Evolutionary conservation across 2,113 vertebrate genomes (phyloP), one percentile per base, ranked within the genome.

Genomic region (Pogona vitticeps): DNA sequence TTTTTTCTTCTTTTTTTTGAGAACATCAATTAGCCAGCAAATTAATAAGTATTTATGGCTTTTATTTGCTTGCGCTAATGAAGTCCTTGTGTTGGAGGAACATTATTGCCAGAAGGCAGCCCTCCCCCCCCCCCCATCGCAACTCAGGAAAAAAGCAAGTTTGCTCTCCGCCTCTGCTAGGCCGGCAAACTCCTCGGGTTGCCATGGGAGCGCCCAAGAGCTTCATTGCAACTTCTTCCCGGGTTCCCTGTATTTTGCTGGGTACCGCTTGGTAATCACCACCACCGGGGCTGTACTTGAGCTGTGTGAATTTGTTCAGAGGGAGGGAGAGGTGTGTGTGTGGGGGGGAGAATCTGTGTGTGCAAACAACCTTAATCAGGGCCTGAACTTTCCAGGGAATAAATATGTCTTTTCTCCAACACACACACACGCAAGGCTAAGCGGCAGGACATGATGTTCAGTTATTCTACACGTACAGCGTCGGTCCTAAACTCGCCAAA

Each of bases 41-140:
- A 86, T 91, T 92, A 86, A 88, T 14, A 28, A 85, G 33, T 80
- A 77, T 90, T 92, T 87, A 86, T 71, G 58, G 79, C 36, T 90
- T 26, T 18, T 72, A 3, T 92, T 90, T 87, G 82, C 80, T 1
- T 0, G 26, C 1, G 23, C 59, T 93, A 86, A 90, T 18, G 82
- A 91, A 90, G 83, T 72, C 67, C 85, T 89, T 1, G 21, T 0
- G 0, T 28, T 36, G 40, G 77, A 89, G 80, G 52, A 86, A 80
- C 26, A 67, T 46, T 71, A 46, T 38, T 52, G 61, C 58, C 33
- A 52, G 67, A 82, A 87, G 73, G 73, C 77, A 72, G 31, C 68
- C 70, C n/a, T n/a, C n/a, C n/a, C n/a, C n/a, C n/a, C n/a, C n/a
- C 70, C 46, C 83, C 4, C 0, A 0, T 6, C 58, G 3, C 70